Base-by-base conservation (phyloP, 2,888 invertebrate genomes). In the Erebia palarica region DNA sequence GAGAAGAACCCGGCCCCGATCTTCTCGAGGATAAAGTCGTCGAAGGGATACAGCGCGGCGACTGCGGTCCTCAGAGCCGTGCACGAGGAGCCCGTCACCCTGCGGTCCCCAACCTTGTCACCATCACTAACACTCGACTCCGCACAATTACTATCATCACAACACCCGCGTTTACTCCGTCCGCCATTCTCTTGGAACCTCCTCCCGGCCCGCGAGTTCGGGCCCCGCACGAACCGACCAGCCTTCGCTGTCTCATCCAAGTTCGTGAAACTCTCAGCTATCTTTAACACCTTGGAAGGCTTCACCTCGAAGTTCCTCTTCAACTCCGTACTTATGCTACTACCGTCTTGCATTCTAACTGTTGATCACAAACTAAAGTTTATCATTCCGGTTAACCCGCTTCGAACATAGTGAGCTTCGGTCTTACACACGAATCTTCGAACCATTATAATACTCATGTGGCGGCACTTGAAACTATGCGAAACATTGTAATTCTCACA, bases 1-100 rank as follows among this genome's bases (percentile, higher is more conserved):
- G 99, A 99, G 94, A 99, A 99, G 94, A 99, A 99, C 76, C 99
- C 99, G 66, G 96, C 95, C 64, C 99, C 99, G 82, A 99, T 97
- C 92, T 97, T 97, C 91, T 98, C 98, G 86, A 96, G 95, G 78
- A 96, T 94, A 91, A 99, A 99, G 94, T 99, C 99, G 91, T 99
- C 98, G 78, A 98, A 95, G 60, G 98, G 96, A 86, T 98, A 97
- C 68, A 99, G 94, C 59, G 97, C 97, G 65, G 98, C 97, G 70
- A 99, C 98, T 64, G 99, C 98, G 80, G 97, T 97, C 84, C 96
- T 95, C 68, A 99, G 94, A 58, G 99, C 99, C 80, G 97, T 96
- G 88, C 98, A 99, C 4, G 98, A 98, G 53, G 91, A 92, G 42
- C 92, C 92, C 5, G 91, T 92, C 80, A 92, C 92, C 75, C 90